phyloP scores from a whole-genome alignment of 1,140 invertebrate species.

The Olivierus martensii region DNA sequence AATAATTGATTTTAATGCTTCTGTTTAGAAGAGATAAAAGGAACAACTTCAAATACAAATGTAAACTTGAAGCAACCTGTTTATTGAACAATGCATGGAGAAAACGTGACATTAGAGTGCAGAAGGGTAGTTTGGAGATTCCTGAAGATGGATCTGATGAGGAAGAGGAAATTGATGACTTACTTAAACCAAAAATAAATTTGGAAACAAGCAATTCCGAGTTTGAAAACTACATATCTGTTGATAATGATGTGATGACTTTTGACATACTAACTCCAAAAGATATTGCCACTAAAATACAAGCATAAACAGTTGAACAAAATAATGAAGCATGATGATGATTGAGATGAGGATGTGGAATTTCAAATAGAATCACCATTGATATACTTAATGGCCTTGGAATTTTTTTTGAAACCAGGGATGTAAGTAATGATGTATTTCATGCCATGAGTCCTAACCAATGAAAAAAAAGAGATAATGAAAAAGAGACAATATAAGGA shows the following conservation, averaged over 20 bases:
- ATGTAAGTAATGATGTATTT: neutral
- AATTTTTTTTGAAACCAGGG: neutral
- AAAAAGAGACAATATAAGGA: neutral
- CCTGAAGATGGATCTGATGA: no score
- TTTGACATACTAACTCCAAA: neutral
- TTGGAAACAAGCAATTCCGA: neutral
- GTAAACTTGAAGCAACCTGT: no score
- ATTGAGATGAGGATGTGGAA: neutral
- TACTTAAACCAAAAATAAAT: neutral
- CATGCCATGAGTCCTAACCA: neutral
- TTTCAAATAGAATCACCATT: neutral
- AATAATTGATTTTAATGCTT: no score
- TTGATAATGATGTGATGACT: neutral
- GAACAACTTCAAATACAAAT: no score
- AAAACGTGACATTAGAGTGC: no score
- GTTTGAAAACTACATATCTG: conserved; percentile 4
- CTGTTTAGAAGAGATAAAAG: no score
- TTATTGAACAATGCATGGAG: no score
- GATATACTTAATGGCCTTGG: neutral
- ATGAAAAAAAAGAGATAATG: neutral
- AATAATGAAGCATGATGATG: neutral
- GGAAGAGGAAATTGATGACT: no score
- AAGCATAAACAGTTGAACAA: neutral
- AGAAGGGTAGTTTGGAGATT: no score
- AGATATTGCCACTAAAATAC: neutral